These are phyloP conservation scores for Tetropium fuscum DNA, from an alignment of 2,888 invertebrate genomes.

Conservation along the genomic window DNA sequence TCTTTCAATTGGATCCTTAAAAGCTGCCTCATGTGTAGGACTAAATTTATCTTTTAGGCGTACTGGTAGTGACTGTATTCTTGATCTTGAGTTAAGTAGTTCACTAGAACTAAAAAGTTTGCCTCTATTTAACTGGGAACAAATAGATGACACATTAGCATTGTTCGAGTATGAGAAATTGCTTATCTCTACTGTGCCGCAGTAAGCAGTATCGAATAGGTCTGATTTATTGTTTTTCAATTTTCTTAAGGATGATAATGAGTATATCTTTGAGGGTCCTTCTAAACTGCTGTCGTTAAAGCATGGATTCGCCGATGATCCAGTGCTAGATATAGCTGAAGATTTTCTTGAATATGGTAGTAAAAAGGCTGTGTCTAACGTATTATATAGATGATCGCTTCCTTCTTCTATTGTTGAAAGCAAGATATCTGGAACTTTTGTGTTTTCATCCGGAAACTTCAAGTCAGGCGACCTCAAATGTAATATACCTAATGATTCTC, in stretches of 20 bases:
- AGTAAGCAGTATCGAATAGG: constrained; percentile 23
- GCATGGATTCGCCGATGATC: constrained; percentile 30
- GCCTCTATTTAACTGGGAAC: constrained; percentile 14
- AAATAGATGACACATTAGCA: background rate
- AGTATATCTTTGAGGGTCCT: constrained; percentile 43
- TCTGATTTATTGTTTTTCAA: background rate
- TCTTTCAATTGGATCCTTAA: background rate
- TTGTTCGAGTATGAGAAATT: constrained; percentile 1
- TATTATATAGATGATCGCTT: constrained; percentile 1
- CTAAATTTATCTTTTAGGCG: constrained; percentile 1
- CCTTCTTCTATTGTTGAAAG: constrained; percentile 27
- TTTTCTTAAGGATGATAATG: constrained; percentile 32
- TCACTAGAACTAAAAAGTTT: constrained; percentile 16
- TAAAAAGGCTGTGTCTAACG: constrained; percentile 38
- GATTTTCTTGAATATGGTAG: constrained; percentile 29
- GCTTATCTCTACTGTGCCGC: background rate
- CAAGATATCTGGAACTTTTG: constrained; percentile 30
- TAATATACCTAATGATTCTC: constrained; percentile 41
- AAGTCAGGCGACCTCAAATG: constrained; percentile 32
- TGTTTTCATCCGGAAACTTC: constrained; percentile 25
- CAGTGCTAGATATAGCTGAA: constrained; percentile 26
- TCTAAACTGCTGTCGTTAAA: constrained; percentile 43
- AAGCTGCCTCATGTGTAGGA: constrained; percentile 3
- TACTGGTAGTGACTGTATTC: constrained; percentile 11
- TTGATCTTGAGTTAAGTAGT: background rate